Conservation (phyloP, 2,797 vertebrate species). For the Bradypus variegatus region DNA sequence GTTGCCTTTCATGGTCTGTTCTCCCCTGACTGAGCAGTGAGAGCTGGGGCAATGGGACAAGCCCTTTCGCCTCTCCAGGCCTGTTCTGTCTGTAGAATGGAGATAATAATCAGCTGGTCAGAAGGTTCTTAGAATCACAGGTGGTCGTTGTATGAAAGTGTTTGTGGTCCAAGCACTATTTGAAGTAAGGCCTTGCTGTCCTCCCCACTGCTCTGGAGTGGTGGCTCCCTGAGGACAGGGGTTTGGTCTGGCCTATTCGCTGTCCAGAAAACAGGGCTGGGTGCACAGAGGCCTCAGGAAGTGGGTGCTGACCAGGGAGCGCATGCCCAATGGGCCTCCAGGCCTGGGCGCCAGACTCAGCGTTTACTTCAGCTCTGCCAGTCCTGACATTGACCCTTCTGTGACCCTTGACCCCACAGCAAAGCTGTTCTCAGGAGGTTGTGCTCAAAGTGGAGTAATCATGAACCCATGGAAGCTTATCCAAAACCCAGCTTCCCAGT, state of each 20-base stretch:
- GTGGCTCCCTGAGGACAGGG: background rate
- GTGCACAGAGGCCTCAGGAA: background rate
- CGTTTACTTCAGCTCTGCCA: background rate
- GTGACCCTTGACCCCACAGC: slow-evolving; percentile 39
- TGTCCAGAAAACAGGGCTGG: background rate
- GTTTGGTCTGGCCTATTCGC: background rate
- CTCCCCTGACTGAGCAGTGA: background rate
- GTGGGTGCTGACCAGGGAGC: background rate
- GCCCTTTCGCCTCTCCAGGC: background rate
- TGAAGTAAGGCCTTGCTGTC: background rate
- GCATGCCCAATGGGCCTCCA: fast-evolving
- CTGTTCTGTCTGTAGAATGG: background rate
- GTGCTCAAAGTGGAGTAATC: background rate
- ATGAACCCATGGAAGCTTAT: background rate
- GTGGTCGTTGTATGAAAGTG: fast-evolving
- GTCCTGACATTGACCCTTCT: slow-evolving; percentile 41
- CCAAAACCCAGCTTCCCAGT: background rate
- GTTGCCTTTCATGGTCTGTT: fast-evolving
- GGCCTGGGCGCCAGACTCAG: background rate
- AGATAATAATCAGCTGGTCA: fast-evolving
- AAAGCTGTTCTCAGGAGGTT: background rate
- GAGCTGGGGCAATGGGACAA: background rate
- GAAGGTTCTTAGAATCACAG: background rate
- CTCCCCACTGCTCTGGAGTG: background rate
- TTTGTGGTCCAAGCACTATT: background rate